phyloP scores from a whole-genome alignment of 2,888 invertebrate species.

The Troilus luridus region DNA sequence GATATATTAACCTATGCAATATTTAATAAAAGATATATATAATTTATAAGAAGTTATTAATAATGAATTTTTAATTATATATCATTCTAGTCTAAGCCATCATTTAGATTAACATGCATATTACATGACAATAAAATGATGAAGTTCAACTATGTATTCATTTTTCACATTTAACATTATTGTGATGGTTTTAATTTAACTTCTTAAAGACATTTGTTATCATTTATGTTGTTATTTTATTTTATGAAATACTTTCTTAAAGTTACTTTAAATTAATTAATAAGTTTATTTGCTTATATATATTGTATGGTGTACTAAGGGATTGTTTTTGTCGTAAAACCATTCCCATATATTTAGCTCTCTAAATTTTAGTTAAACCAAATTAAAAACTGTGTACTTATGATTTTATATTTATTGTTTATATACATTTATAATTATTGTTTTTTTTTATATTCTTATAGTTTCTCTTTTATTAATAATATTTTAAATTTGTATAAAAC shows the following conservation, averaged over 20 bases:
- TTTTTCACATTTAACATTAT: conserved; percentile 43
- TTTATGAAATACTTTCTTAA: conserved; percentile 46
- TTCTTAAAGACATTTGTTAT: conserved; percentile 54
- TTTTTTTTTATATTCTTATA: conserved; percentile 24
- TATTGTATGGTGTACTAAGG: conserved; percentile 12
- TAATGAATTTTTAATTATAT: background rate
- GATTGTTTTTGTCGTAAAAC: conserved; percentile 50
- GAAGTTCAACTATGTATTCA: background rate
- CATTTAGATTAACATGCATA: conserved; percentile 27
- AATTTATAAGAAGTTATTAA: conserved; percentile 16
- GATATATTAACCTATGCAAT: background rate
- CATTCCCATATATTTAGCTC: conserved; percentile 51
- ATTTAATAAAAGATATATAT: background rate
- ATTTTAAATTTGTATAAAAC: background rate
- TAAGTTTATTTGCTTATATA: conserved; percentile 25
- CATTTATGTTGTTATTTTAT: conserved; percentile 50
- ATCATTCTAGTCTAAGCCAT: conserved; percentile 49
- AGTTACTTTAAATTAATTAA: conserved; percentile 41
- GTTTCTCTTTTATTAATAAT: conserved; percentile 39
- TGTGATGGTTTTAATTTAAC: conserved; percentile 54
- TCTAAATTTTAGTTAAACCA: conserved; percentile 16
- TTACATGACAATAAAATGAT: conserved; percentile 50
- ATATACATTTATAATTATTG: conserved; percentile 15
- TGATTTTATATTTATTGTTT: conserved; percentile 49
- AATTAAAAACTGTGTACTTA: conserved; percentile 41